These are phyloP conservation scores for Salmo trutta DNA, from an alignment of 2,797 vertebrate species.

Conservation along the genomic window DNA sequence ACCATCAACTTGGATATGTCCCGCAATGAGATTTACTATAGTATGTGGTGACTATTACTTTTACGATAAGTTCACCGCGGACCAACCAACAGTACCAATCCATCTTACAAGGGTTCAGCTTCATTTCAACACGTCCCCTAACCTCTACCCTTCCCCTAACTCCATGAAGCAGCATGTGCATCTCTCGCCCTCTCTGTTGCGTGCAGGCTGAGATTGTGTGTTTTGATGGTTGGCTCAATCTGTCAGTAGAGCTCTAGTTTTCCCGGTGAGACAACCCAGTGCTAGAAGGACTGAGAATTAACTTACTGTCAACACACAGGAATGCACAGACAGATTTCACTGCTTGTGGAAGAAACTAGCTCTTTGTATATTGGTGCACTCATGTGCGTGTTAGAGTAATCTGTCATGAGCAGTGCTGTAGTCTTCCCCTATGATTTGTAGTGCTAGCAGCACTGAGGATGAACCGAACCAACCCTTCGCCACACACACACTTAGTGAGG, in stretches of 20 bases:
- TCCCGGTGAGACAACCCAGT: neutral
- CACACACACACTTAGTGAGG: neutral
- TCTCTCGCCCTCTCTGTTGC: neutral
- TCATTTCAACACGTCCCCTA: conserved; percentile 2
- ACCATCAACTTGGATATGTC: neutral
- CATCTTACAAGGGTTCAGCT: conserved; percentile 12
- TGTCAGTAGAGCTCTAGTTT: neutral
- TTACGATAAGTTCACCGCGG: neutral
- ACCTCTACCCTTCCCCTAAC: neutral
- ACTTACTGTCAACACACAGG: neutral
- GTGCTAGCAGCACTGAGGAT: conserved; percentile 57
- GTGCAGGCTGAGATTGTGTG: neutral
- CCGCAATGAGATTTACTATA: neutral
- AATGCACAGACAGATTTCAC: neutral
- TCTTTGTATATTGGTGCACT: neutral
- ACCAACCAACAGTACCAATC: neutral
- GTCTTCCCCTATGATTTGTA: conserved; percentile 41
- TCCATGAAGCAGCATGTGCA: too few species aligned
- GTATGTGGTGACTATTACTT: neutral
- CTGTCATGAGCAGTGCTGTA: conserved; percentile 40
- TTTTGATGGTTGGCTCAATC: neutral
- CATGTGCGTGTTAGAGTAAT: conserved; percentile 9
- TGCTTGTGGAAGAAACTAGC: neutral
- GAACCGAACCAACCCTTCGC: conserved; percentile 51
- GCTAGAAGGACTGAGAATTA: neutral